Conservation (phyloP, 2,113 vertebrate genomes). For the Dipodomys stephensi region DNA sequence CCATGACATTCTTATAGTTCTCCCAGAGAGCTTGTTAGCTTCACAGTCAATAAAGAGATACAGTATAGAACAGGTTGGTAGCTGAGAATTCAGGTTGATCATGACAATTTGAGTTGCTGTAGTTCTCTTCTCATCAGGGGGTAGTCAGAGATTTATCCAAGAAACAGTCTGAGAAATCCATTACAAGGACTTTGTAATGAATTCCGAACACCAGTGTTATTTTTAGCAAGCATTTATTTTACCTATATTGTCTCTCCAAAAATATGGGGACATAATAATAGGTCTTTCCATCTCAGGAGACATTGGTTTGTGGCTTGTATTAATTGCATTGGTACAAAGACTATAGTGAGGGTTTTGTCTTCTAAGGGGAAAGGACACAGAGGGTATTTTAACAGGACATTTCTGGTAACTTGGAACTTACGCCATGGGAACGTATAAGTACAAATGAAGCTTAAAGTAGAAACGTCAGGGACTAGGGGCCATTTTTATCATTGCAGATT, state of each 20-base stretch:
- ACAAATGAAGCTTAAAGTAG: not conserved
- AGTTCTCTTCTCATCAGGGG: not conserved
- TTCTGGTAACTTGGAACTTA: not conserved
- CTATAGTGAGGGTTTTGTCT: not conserved
- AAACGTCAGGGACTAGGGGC: not conserved
- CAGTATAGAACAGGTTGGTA: not conserved
- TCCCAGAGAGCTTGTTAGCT: not conserved
- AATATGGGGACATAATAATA: not conserved
- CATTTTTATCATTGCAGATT: not conserved
- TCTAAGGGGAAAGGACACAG: not conserved
- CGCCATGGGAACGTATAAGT: not conserved
- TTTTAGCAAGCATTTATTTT: slow-evolving; percentile 66
- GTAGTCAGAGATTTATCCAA: slow-evolving; percentile 35
- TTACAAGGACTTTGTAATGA: slow-evolving; percentile 50
- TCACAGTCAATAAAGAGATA: slow-evolving; percentile 22
- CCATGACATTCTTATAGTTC: not conserved
- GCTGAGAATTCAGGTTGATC: slow-evolving; percentile 43
- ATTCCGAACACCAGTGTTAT: slow-evolving; percentile 60
- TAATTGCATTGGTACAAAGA: not conserved
- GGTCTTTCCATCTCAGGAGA: not conserved
- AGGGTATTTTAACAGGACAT: not conserved
- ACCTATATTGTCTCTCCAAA: not conserved
- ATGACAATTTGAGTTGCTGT: not conserved
- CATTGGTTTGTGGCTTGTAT: not conserved
- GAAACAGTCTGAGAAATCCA: slow-evolving; percentile 48